Base-by-base conservation (phyloP, 1,140 invertebrate genomes). In the Luehdorfia chinensis region DNA sequence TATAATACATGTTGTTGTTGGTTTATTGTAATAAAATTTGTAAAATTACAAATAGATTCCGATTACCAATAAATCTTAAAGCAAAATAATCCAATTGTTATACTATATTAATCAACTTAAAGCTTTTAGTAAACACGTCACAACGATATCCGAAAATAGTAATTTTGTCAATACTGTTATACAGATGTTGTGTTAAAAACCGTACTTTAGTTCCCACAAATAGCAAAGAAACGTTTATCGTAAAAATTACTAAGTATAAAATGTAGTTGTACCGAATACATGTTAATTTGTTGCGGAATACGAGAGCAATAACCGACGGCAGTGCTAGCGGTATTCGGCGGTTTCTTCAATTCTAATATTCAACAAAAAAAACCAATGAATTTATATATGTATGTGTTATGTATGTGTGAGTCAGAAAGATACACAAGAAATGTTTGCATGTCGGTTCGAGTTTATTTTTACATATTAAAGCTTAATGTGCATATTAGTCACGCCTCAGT, bases 221-320 rank as follows among this genome's bases (percentile, higher is more conserved):
- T 46, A 54, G 54, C 50, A 52, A 57, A 62, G 59, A 66, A 69
- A 63, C 60, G 71, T 67, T 63, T 68, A 67, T 78, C 59, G 50
- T 73, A 73, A 80, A 75, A 71, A 77, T 66, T 43, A 73, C 66
- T 69, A 69, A 71, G 66, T 79, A 77, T 79, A 74, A 81, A 81
- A 85, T 84, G 66, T 79, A 76, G 70, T 73, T 72, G 77, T 83
- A 80, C 81, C 67, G 77, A 84, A 86, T 86, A 84, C 81, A 84
- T 85, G 81, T 79, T 86, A 86, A 86, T 86, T 86, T 84, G 75
- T 86, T 86, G 81, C 77, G 77, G 79, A 86, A 86, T 85, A 76
- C 44, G 81, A 84, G 81, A 84, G 81, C 81, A 86, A 84, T 84
- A 86, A 84, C 81, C 81, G 79, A 69, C 66, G 65, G 58, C 63